phyloP scores from a whole-genome alignment of 2,113 vertebrate species.

The Trematocara unimaculatum region DNA sequence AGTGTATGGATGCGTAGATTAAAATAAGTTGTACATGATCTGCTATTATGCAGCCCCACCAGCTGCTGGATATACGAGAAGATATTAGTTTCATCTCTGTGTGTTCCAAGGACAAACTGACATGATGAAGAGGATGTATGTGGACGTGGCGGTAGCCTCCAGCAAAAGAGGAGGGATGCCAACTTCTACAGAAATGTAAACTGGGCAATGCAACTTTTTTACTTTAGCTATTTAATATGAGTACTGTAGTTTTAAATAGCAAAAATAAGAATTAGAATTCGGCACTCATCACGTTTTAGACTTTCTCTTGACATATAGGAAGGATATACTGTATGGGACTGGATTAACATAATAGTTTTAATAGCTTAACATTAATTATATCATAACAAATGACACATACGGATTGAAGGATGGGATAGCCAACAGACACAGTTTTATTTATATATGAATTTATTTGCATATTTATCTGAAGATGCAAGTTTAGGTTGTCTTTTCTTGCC shows the following conservation, averaged over 20 bases:
- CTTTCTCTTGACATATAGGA: not conserved
- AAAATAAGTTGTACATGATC: not conserved
- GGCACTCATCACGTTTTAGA: accelerated
- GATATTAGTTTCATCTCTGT: accelerated
- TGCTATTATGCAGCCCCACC: not conserved
- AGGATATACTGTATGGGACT: not conserved
- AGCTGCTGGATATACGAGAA: not conserved
- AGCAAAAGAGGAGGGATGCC: not conserved
- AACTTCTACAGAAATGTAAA: not conserved
- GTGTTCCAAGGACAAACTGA: not conserved
- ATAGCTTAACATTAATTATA: not conserved
- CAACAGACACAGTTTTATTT: accelerated
- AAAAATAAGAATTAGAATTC: not conserved
- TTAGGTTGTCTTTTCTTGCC: not conserved
- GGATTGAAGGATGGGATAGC: not conserved
- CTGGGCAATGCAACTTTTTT: not conserved
- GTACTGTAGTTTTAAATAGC: not conserved
- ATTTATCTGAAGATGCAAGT: not conserved
- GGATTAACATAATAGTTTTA: not conserved
- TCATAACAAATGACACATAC: not conserved
- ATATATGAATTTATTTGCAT: not conserved
- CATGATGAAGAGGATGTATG: not conserved
- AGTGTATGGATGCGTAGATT: not conserved
- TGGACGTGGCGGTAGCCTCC: not conserved
- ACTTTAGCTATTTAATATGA: not conserved